These are phyloP conservation scores for Cygnus olor DNA, from an alignment of 2,797 vertebrate genomes.

Conservation along the genomic window DNA sequence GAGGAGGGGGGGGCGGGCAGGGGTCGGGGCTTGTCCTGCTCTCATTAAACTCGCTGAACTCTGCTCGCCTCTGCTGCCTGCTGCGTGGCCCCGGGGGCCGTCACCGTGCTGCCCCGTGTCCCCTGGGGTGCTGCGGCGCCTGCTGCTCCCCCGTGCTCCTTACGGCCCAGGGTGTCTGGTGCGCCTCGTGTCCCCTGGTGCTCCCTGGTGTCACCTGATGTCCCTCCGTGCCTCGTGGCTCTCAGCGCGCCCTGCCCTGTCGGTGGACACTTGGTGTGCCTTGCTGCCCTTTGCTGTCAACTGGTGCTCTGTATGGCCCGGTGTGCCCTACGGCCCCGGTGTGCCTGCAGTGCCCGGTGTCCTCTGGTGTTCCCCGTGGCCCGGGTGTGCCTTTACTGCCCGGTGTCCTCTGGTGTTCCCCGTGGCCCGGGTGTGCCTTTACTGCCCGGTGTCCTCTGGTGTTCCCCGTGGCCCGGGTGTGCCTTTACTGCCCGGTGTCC, in stretches of 20 bases:
- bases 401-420: no score
- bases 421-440: neutral
- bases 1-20: neutral
- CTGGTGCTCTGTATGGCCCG: neutral
- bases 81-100: neutral
- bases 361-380: no score
- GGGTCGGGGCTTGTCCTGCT: neutral
- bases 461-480: neutral
- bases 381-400: neutral
- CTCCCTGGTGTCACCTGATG: neutral
- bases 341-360: no score
- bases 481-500: no score
- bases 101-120: neutral
- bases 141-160: neutral
- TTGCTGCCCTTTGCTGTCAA: neutral
- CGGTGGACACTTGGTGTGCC: neutral
- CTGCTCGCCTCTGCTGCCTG: neutral
- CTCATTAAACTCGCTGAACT: conserved; percentile 57
- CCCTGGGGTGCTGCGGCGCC: neutral
- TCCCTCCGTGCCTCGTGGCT: neutral
- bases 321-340: neutral
- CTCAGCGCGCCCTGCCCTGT: neutral
- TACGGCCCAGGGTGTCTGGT: neutral
- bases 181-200: neutral
- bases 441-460: neutral